Evolutionary conservation across 2,888 invertebrate genomes (phyloP), one percentile per base, ranked within the genome.

Genomic region (Euzophera pinguis): DNA sequence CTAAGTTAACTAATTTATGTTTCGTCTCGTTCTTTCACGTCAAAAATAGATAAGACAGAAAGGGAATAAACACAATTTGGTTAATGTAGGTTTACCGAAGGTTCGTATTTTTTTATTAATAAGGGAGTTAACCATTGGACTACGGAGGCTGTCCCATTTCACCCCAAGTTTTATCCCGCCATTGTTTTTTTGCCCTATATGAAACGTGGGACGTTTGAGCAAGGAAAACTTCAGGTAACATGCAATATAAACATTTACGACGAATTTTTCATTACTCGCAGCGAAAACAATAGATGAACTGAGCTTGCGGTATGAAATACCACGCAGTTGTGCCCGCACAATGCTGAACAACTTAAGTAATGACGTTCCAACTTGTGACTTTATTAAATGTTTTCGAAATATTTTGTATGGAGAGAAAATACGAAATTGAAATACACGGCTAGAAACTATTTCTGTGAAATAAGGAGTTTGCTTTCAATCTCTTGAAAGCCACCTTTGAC

Each of bases 211-310:
- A 14, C 45, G 14, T 12, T 45, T 13, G n/a, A 27, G 45, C 17
- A 22, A 22, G 17, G 1, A 6, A 49, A 49, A 38, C 47, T 57
- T 60, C 62, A 62, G 62, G 61, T 61, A 63, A 60, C 65, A 62
- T 64, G 62, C 63, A 64, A 61, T 59, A 65, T 64, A 67, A 72
- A 72, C 71, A 69, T 73, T 68, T 63, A 64, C 63, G 65, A 65
- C 72, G 67, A 78, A 78, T 72, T 77, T 77, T 80, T 81, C 81
- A 81, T 81, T 75, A 74, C 69, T 72, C 65, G 60, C 60, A 52
- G 58, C 64, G 65, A 69, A 74, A 77, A 84, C 85, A 85, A 84
- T 74, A 66, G 72, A 70, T 70, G 71, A 73, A 43, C 43, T 9
- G 34, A 79, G 71, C 73, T 61, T 63, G 32, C 38, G 43, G 35